Evolutionary conservation across 2,888 invertebrate species (phyloP).

Genomic region (Pelosia muscerda): DNA sequence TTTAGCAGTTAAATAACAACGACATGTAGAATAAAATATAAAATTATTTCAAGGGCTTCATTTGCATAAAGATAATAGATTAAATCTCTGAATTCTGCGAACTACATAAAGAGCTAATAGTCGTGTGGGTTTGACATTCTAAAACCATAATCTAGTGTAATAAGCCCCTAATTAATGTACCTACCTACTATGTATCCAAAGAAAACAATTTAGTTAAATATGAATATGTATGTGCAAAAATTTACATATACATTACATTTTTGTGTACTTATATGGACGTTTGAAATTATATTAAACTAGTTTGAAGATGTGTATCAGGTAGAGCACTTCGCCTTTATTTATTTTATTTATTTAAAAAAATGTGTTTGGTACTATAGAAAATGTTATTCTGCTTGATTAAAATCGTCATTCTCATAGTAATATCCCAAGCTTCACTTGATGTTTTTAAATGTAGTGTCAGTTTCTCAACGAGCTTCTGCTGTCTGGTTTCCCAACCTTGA

Average conservation of each 20-base stretch:
- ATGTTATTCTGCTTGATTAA: too few species aligned
- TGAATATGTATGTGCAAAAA: conserved; percentile 35
- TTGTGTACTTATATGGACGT: not conserved
- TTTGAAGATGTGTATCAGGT: conserved; percentile 2
- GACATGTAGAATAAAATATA: not conserved
- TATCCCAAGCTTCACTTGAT: too few species aligned
- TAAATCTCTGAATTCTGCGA: not conserved
- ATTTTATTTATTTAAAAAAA: not conserved
- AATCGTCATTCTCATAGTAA: too few species aligned
- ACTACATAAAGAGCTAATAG: not conserved
- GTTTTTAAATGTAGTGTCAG: too few species aligned
- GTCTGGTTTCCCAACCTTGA: too few species aligned
- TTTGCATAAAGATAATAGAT: not conserved
- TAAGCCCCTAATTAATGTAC: conserved; percentile 32
- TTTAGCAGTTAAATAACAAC: too few species aligned
- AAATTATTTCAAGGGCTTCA: not conserved
- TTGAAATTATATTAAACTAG: conserved; percentile 5
- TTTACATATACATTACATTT: conserved; percentile 20
- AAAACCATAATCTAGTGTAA: conserved; percentile 27
- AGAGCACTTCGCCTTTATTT: conserved; percentile 17
- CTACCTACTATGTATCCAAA: conserved; percentile 30
- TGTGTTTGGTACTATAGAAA: too few species aligned
- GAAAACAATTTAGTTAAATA: conserved; percentile 33
- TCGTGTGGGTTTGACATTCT: conserved; percentile 16
- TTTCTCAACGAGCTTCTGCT: too few species aligned